Base-by-base conservation (phyloP, 2,888 invertebrate species). In the Elysia crispata region DNA sequence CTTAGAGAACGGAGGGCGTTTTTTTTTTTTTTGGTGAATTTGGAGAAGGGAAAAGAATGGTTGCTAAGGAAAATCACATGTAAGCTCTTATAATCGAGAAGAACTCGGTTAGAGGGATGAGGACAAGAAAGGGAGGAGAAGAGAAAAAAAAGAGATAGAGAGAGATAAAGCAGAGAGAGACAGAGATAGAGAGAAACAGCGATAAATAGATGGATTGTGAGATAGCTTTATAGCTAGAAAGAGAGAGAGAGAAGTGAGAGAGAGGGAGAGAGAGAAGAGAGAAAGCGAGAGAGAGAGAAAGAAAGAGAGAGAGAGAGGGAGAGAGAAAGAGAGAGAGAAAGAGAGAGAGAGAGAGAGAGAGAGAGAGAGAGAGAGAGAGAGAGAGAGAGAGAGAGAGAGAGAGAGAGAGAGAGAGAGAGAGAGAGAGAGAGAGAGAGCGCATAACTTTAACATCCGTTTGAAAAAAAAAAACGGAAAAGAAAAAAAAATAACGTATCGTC, bases 151-250 rank as follows among this genome's bases (percentile, higher is more conserved):
- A 41, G 11, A 41, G 41, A 11, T 6, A 11, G 11, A 3, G 41
- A 41, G 11, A 41, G 11, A 41, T 41, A 31, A 69, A 15, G 41
- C 1, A 33, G 20, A 33, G 69, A 41, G 20, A 70, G 69, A 41
- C 20, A 70, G n/a, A 33, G 41, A 70, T 33, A 70, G 41, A 70
- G 41, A 70, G 41, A 25, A 33, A 69, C 20, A 69, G 41, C 31
- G 69, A 33, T 20, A 5, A n/a, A 69, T 1, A 41, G 69, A n/a
- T 11, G 15, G 28, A n/a, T n/a, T n/a, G 30, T 15, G 64, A 23
- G 64, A 28, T 1, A 64, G 15, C 18, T 1, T 3, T 18, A 64
- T 3, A 64, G 18, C 15, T 20, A 64, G 23, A n/a, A 15, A 64
- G 15, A 25, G 18, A 23, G 28, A 15, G 25, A 23, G 25, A 3